Base-by-base conservation (phyloP, 1,140 invertebrate genomes). In the Zaprionus capensis region DNA sequence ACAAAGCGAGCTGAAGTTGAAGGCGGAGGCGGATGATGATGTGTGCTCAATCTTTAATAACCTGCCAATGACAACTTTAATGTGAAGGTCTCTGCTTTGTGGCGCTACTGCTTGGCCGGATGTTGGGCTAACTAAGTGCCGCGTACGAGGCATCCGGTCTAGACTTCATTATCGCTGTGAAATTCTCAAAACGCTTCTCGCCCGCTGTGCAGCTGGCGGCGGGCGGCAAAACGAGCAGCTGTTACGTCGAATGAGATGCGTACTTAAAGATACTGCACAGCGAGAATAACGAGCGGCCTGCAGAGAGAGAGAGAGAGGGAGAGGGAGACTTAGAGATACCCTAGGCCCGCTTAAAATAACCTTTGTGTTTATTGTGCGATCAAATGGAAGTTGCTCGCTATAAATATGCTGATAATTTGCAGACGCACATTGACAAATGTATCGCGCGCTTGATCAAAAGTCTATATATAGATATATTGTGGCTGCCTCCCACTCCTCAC, bases 61-160 rank as follows among this genome's bases (percentile, higher is more conserved):
- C 44, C 44, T 49, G 38, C 49, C 71, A 68, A 66, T 58, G 63
- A 49, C 67, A 72, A 76, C 76, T 79, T 72, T 81, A 86, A 77
- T 64, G 46, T 9, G 49, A 56, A 14, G 5, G 46, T 14, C 46
- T 14, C 0, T n/a, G 46, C 46, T 49, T 49, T 20, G 46, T 17
- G 34, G 73, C 59, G 64, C 73, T 44, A 20, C 38, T 26, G 20
- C 14, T 41, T 11, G 49, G n/a, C 26, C 59, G 64, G 28, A 68
- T 63, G 58, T 59, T 64, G 57, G 56, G 70, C 58, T 68, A 77
- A 68, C 75, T 64, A 73, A 77, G 75, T 73, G 71, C 64, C 80
- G 66, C 81, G 77, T 66, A 74, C 57, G 49, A 62, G 80, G 80
- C 83, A 83, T 87, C 83, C 83, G 84, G 84, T 87, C 84, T 87